phyloP scores from a whole-genome alignment of 2,113 vertebrate genomes.

The Zosterops pallidus region DNA sequence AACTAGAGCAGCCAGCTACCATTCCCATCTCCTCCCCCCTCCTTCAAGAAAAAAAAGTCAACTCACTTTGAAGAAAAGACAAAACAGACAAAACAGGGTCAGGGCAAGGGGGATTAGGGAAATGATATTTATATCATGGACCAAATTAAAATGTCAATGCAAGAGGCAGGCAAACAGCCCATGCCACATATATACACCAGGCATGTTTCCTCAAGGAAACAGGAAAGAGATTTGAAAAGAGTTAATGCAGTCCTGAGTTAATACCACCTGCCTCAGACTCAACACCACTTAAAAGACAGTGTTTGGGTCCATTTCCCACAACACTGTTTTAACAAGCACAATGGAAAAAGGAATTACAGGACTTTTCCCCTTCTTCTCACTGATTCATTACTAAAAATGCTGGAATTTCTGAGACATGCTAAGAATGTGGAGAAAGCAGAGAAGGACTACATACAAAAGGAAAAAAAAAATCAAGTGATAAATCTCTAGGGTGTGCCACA shows the following conservation, averaged over 20 bases:
- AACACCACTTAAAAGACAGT: conserved; percentile 70
- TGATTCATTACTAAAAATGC: conserved; percentile 44
- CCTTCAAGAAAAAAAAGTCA: conserved; percentile 76
- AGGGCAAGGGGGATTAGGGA: conserved; percentile 79
- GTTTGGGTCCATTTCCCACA: conserved; percentile 69
- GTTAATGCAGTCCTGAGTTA: conserved; percentile 65
- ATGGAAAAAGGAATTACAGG: conserved; percentile 63
- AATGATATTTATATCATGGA: conserved; percentile 82
- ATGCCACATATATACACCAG: conserved; percentile 62
- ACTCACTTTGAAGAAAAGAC: conserved; percentile 81
- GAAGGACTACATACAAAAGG: not conserved
- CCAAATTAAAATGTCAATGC: conserved; percentile 76
- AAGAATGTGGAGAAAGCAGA: conserved; percentile 54
- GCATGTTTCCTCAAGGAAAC: conserved; percentile 65
- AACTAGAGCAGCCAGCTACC: conserved; percentile 64
- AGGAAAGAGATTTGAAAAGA: conserved; percentile 67
- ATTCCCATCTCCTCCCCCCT: conserved; percentile 57
- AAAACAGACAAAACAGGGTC: conserved; percentile 78
- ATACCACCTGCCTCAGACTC: conserved; percentile 70
- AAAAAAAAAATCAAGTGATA: conserved; percentile 29
- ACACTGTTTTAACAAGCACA: conserved; percentile 63
- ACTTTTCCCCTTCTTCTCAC: conserved; percentile 49
- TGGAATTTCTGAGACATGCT: conserved; percentile 57
- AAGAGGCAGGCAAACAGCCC: conserved; percentile 66
- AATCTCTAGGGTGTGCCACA: not conserved